A percentile compares a stretch with the other conserved stretches of the same genome.
These are phyloP conservation scores for Andrena trimmerana DNA, from an alignment of 2,888 invertebrate genomes.

Conservation along the genomic window DNA sequence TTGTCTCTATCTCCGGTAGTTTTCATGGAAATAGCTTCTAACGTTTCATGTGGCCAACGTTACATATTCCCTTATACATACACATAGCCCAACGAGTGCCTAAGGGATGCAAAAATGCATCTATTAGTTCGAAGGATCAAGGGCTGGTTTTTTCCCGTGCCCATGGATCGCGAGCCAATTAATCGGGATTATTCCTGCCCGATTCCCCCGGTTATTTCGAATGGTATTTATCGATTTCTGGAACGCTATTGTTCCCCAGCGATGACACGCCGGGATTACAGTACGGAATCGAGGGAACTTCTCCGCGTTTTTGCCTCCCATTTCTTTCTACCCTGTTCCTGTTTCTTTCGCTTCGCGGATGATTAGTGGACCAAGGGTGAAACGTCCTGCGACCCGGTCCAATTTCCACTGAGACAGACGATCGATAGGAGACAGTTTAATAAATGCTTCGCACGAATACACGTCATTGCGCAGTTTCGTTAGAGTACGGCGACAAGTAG, in stretches of 20 bases:
- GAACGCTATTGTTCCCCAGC: constrained; percentile 17
- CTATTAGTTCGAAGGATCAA: not conserved
- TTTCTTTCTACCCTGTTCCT: not conserved
- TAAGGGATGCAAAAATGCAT: not conserved
- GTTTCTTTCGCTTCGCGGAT: constrained; percentile 3
- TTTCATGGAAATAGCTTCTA: no score
- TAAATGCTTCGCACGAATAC: constrained; percentile 24
- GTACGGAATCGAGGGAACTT: constrained; percentile 19
- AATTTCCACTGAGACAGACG: not conserved
- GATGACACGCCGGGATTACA: constrained; percentile 24
- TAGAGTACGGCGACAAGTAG: constrained; percentile 10
- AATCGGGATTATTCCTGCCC: constrained; percentile 23
- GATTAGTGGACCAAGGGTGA: constrained; percentile 2
- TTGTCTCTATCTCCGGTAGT: no score
- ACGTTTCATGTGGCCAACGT: not conserved
- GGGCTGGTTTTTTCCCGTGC: no score
- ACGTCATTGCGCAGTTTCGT: not conserved
- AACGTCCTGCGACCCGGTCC: constrained; percentile 8
- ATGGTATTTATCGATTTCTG: constrained; percentile 20
- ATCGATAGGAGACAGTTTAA: constrained; percentile 14
- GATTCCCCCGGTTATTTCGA: not conserved
- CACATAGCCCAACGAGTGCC: not conserved
- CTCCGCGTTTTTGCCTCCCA: not conserved
- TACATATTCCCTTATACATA: not conserved
- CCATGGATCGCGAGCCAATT: constrained; percentile 19